Conservation (phyloP, 2,888 invertebrate genomes). For the Polydrusus cervinus region DNA sequence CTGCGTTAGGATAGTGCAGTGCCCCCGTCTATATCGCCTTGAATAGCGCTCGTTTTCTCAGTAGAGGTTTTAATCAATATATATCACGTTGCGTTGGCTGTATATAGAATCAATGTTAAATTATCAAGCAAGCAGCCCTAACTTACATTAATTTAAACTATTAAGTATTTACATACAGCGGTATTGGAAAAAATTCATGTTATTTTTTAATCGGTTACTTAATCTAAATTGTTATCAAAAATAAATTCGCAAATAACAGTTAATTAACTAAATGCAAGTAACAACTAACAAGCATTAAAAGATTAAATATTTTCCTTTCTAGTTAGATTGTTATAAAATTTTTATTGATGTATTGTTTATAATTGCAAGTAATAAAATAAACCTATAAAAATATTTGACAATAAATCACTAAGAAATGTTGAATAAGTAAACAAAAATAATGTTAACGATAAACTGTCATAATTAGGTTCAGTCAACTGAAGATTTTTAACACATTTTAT, state of each 20-base stretch:
- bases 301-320: constrained; percentile 41
- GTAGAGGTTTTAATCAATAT: constrained; percentile 10
- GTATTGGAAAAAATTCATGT: too few species aligned
- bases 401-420: constrained; percentile 51
- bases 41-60: neutral
- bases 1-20: constrained; percentile 1
- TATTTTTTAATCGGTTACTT: neutral
- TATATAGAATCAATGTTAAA: neutral
- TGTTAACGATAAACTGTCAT: constrained; percentile 61
- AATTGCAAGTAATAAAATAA: constrained; percentile 51
- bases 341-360: constrained; percentile 44
- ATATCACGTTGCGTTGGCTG: neutral
- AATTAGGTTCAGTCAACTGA: constrained; percentile 69
- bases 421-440: constrained; percentile 61
- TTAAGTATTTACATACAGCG: too few species aligned
- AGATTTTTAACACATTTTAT: constrained; percentile 67
- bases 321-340: constrained; percentile 32
- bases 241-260: neutral
- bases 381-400: constrained; percentile 43
- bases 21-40: constrained; percentile 15
- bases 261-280: constrained; percentile 30
- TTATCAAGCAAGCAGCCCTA: neutral
- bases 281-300: constrained; percentile 25
- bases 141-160: too few species aligned
- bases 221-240: constrained; percentile 8